Base-by-base conservation (phyloP, 2,113 vertebrate species). In the Calidris pugnax region DNA sequence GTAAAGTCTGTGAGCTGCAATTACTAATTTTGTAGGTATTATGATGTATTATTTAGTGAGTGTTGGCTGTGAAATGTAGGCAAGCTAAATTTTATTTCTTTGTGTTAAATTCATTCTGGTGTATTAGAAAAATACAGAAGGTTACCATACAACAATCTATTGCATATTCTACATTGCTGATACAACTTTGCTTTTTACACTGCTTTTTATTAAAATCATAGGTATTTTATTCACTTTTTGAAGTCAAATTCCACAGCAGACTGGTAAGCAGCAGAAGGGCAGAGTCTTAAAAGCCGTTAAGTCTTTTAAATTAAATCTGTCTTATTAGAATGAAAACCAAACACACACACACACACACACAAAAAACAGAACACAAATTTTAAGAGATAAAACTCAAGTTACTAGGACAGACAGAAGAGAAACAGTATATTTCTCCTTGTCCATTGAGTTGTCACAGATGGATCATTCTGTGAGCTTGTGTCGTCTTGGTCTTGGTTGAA, bases 1-100 rank as follows among this genome's bases (percentile, higher is more conserved):
- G 35, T 20, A 53, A 78, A 68, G 30, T 35, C 51, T 55, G 28
- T 62, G 10, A 84, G 37, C 16, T 68, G 35, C 8, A 82, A 89
- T 73, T 93, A 82, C 78, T 84, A 89, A 37, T 83, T 72, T 96
- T 96, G 95, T 50, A 93, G 66, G 14, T 79, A 41, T 89, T 73
- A 18, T 0, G 1, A 63, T 91, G 10, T 64, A 60, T 93, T 94
- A 89, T 91, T 90, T 92, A 85, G 68, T 28, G 8, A 78, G 12
- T 1, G 0, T n/a, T 68, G 28, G 7, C 43, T 72, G 10, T 68
- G 35, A 92, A 90, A 82, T 43, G 43, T 17, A 90, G 22, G n/a
- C 22, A 86, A 82, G 21, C 0, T 9, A 53, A 32, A 74, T 92
- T 87, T 84, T 86, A 41, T 77, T 83, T 81, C 50, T 59, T 45